Conservation (phyloP, 1,140 invertebrate species). For the Arion vulgaris region DNA sequence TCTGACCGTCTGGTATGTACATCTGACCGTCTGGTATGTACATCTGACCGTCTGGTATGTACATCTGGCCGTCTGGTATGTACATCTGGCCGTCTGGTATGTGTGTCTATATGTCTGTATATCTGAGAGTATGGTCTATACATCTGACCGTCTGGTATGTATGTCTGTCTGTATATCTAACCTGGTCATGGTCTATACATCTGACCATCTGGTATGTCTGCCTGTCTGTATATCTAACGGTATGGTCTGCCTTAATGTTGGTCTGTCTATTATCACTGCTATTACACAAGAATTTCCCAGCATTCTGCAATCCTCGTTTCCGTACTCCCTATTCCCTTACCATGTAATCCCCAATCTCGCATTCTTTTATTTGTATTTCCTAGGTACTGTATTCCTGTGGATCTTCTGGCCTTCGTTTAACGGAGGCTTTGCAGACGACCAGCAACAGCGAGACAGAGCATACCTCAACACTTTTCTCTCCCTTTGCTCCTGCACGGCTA, state of each 20-base stretch:
- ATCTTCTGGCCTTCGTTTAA: slow-evolving; percentile 98
- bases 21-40: background rate
- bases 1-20: background rate
- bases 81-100: background rate
- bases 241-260: too few relatives aligned
- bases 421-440: slow-evolving; percentile 77
- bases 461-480: slow-evolving; percentile 94
- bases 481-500: slow-evolving; percentile 85
- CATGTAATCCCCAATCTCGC: too few relatives aligned
- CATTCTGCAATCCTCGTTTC: too few relatives aligned
- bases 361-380: background rate
- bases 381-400: slow-evolving; percentile 94
- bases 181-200: too few relatives aligned
- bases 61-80: too few relatives aligned
- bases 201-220: too few relatives aligned
- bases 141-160: background rate
- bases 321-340: too few relatives aligned
- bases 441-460: slow-evolving; percentile 72
- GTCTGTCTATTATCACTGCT: too few relatives aligned
- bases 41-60: background rate
- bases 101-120: background rate
- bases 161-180: background rate
- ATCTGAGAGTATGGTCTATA: background rate
- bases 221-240: too few relatives aligned
- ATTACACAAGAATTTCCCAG: too few relatives aligned